Conservation (phyloP, 2,888 invertebrate genomes). For the Trichopria drosophilae region DNA sequence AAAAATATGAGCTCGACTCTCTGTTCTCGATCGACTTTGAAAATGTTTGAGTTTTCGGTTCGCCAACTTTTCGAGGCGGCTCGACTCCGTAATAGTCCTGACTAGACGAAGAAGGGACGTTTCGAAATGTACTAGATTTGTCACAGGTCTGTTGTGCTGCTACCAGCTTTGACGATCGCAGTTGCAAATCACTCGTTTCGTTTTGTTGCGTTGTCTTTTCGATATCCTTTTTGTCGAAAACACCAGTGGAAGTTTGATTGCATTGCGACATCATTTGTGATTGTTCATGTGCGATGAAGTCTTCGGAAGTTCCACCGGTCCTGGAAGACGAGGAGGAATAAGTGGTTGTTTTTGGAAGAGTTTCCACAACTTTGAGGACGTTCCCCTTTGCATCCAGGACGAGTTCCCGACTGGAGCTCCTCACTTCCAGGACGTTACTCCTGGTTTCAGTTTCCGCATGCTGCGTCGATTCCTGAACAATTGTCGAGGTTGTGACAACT, state of each 20-base stretch:
- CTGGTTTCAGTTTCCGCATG: slow-evolving; percentile 42
- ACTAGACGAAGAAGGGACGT: neutral
- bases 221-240: neutral
- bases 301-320: slow-evolving; percentile 39
- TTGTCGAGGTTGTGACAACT: slow-evolving; percentile 45
- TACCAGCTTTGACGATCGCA: slow-evolving; percentile 3
- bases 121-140: neutral
- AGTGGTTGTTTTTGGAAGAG: slow-evolving; percentile 35
- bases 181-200: neutral
- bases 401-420: slow-evolving; percentile 47
- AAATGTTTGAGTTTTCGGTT: no score
- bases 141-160: neutral
- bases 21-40: slow-evolving; percentile 40
- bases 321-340: slow-evolving; percentile 31
- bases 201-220: neutral
- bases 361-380: slow-evolving; percentile 46
- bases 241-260: slow-evolving; percentile 19
- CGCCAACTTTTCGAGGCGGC: slow-evolving; percentile 1
- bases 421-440: slow-evolving; percentile 46
- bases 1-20: slow-evolving; percentile 39
- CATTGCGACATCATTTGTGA: slow-evolving; percentile 30
- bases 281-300: slow-evolving; percentile 44
- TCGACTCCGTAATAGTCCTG: neutral
- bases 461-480: slow-evolving; percentile 47
- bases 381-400: slow-evolving; percentile 52